These are phyloP conservation scores for Sebastes steindachneri DNA, from an alignment of 2,797 vertebrate genomes.

Conservation along the genomic window DNA sequence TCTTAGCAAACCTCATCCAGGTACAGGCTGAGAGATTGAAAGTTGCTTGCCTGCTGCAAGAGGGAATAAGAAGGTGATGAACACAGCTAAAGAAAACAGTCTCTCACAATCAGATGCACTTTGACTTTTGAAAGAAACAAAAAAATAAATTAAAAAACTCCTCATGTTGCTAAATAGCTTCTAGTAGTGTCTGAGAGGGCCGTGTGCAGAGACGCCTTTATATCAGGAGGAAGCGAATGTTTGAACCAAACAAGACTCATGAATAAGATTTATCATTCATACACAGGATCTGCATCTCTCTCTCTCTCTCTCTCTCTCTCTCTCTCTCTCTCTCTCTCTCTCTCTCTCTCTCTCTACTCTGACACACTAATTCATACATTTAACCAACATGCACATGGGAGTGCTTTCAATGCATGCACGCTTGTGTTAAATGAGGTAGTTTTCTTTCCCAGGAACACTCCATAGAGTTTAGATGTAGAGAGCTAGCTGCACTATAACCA, in stretches of 20 bases:
- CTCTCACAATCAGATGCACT: background rate
- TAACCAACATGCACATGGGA: background rate
- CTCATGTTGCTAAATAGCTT: background rate
- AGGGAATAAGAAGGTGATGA: background rate
- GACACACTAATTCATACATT: background rate
- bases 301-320: background rate
- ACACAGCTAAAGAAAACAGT: background rate
- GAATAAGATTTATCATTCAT: conserved; percentile 24
- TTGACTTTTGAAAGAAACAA: background rate
- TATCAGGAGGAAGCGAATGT: conserved; percentile 8
- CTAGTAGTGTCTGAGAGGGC: background rate
- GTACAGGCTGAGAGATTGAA: background rate
- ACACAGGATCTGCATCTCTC: background rate
- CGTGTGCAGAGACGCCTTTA: background rate
- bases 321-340: background rate
- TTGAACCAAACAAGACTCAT: conserved; percentile 7
- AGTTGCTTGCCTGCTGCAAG: background rate
- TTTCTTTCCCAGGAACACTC: background rate
- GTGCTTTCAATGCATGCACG: background rate
- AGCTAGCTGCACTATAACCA: background rate
- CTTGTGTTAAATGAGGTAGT: background rate
- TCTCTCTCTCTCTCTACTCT: background rate
- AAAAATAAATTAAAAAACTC: background rate
- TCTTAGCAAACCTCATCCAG: background rate
- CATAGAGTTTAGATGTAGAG: background rate